These are phyloP conservation scores for Centruroides sculpturatus DNA, from an alignment of 1,140 invertebrate genomes.

Conservation along the genomic window DNA sequence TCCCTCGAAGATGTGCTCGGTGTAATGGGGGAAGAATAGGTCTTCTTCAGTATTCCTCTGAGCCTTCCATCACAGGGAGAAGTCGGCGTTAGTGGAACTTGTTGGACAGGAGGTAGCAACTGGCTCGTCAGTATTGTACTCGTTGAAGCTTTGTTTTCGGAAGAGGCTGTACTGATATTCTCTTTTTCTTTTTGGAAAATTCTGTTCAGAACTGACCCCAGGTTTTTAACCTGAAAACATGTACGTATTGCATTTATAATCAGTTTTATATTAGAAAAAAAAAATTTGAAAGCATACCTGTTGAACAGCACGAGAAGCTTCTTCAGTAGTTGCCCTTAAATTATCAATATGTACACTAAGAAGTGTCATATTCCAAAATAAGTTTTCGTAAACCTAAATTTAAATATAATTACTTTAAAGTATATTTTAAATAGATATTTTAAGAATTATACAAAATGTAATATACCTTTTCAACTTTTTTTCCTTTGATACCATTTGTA, in stretches of 20 bases:
- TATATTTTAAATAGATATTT: background rate
- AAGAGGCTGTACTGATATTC: background rate
- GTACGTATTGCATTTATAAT: no score
- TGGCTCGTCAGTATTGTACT: conserved; percentile 16
- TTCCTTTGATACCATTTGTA: conserved; percentile 11
- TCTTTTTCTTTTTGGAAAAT: conserved; percentile 6
- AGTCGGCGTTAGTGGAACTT: conserved; percentile 12
- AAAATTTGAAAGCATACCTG: conserved; percentile 10
- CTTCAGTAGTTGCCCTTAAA: conserved; percentile 11
- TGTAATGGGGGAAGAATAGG: background rate
- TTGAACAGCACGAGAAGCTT: conserved; percentile 15
- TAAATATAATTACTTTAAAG: background rate
- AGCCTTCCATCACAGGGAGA: conserved; percentile 14
- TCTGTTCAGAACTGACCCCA: conserved; percentile 5
- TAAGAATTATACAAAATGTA: background rate
- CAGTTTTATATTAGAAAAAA: no score
- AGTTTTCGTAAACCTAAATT: conserved; percentile 16
- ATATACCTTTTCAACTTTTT: conserved; percentile 17
- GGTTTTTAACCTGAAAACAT: conserved; percentile 3
- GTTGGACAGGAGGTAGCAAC: conserved; percentile 18
- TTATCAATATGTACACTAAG: conserved; percentile 18
- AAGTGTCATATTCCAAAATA: conserved; percentile 20
- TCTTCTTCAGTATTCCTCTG: conserved; percentile 14
- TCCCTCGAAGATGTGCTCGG: no score
- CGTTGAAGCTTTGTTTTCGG: conserved; percentile 1